Base-by-base conservation (phyloP, 2,113 vertebrate genomes). In the Nematolebias whitei region DNA sequence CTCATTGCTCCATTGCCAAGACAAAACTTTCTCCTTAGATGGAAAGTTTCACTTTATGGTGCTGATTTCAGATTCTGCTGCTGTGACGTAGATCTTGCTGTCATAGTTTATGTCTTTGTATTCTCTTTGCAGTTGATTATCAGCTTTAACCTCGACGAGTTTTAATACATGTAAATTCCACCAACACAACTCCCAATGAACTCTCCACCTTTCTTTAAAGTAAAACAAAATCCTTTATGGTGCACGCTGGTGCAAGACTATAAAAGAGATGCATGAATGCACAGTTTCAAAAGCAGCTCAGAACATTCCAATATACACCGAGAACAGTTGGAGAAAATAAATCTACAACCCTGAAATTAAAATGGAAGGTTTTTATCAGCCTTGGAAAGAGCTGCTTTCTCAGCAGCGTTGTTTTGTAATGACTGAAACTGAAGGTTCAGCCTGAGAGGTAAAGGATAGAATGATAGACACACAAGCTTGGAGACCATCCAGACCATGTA, bases 401-500 rank as follows among this genome's bases (percentile, higher is more conserved):
- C 67, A 35, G 40, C 24, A 15, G 2, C 8, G 68, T 23, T 43
- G 32, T 66, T 12, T 70, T 59, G 40, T 78, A 62, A 69, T 44
- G 26, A 52, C 63, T 56, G 49, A 69, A 55, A 18, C 9, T 22
- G 38, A 22, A 38, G n/a, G 43, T 22, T 24, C 53, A 50, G 70
- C 54, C 47, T 9, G 1, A 11, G 22, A 57, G 61, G 57, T 70
- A n/a, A 24, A 60, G 41, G 48, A 65, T 57, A 67, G 59, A 69
- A 53, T 68, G 69, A 68, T 53, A 64, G 65, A 48, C 50, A 38
- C 69, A 49, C 43, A 55, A 40, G 16, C 47, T 61, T 58, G 71
- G 71, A 71, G 62, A 51, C 16, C 3, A 13, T 69, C 65, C 79
- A 69, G 57, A 16, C 15, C 41, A 38, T 45, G 51, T 10, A 23